Percentiles rank a stretch among this genome's conserved stretches.
Conservation (phyloP, 2,113 vertebrate species). For the Mus spicilegus region DNA sequence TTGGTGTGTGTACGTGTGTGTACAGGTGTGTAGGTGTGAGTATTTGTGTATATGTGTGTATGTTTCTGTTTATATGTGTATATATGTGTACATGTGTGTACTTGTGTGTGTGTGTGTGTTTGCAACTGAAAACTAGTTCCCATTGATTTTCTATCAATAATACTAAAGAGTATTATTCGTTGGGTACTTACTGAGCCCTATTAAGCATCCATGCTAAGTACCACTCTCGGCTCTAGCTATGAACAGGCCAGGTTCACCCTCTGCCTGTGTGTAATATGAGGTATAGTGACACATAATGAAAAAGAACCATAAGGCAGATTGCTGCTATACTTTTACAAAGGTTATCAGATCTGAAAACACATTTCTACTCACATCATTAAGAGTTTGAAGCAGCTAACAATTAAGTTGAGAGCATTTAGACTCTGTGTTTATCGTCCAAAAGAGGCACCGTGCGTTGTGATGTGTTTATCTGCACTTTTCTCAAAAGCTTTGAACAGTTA, state of each 20-base stretch:
- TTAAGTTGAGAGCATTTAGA: not conserved
- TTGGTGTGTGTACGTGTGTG: not conserved
- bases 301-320: not conserved
- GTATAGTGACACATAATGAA: not conserved
- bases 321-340: not conserved
- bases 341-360: not conserved
- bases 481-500: not conserved
- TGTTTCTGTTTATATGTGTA: not conserved
- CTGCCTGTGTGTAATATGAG: not conserved
- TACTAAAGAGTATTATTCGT: not conserved
- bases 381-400: not conserved
- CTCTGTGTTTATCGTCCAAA: not conserved
- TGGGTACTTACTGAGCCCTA: not conserved
- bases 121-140: not conserved
- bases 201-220: not conserved
- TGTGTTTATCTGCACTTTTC: not conserved
- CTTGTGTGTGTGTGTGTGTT: not conserved
- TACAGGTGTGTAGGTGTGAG: not conserved
- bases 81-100: fast-evolving
- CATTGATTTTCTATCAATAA: not conserved
- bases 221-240: not conserved
- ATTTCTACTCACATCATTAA: not conserved
- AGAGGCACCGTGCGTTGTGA: not conserved
- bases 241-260: not conserved
- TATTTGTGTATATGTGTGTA: not conserved